Conservation (phyloP, 2,797 vertebrate species). For the Rallus crepitans region DNA sequence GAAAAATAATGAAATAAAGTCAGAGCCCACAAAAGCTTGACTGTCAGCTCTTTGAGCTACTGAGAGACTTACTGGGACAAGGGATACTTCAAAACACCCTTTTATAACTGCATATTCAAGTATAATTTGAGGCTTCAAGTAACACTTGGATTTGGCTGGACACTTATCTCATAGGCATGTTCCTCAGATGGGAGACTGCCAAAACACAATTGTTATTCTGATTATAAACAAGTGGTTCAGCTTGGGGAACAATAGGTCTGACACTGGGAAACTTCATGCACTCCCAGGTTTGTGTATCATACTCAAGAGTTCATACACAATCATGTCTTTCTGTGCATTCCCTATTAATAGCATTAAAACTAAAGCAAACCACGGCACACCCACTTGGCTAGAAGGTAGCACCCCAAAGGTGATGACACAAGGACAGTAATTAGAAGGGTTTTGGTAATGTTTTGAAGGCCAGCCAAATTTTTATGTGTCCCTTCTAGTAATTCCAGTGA, state of each 20-base stretch:
- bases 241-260: neutral
- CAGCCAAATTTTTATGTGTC: neutral
- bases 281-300: neutral
- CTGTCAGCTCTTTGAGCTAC: neutral
- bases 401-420: neutral
- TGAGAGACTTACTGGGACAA: neutral
- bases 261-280: neutral
- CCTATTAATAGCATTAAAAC: neutral
- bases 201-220: slow-evolving; percentile 14
- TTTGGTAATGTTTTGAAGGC: slow-evolving; percentile 34
- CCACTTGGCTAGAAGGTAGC: neutral
- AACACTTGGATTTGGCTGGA: neutral
- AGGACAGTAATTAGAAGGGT: slow-evolving; percentile 10
- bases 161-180: neutral
- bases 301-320: accelerated
- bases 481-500: slow-evolving; percentile 17
- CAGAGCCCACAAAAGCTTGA: neutral
- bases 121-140: neutral
- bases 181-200: neutral
- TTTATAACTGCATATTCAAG: neutral
- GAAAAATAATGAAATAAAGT: neutral
- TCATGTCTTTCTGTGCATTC: neutral
- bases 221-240: slow-evolving; percentile 28
- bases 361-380: neutral
- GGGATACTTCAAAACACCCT: neutral